Conservation (phyloP, 2,797 vertebrate species). For the Poecilia picta region DNA sequence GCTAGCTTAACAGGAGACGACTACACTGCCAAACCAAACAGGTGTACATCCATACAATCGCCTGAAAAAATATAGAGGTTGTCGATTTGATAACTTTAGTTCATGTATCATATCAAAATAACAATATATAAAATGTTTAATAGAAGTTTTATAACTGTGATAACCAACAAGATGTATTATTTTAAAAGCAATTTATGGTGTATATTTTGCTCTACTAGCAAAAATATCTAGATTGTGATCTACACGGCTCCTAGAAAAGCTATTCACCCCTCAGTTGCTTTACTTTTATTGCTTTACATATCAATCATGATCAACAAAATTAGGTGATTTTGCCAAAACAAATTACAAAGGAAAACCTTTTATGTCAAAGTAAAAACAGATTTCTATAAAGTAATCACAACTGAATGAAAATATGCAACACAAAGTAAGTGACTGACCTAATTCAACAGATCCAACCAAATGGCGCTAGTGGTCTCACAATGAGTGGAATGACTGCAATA, state of each 20-base stretch:
- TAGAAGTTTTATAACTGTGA: not conserved
- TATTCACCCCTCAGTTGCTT: too few species aligned
- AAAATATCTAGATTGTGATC: too few species aligned
- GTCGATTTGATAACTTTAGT: not conserved
- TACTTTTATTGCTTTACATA: too few species aligned
- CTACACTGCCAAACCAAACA: not conserved
- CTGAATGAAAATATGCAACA: not conserved
- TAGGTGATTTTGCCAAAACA: too few species aligned
- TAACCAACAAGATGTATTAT: not conserved
- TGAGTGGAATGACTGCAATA: not conserved
- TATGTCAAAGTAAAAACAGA: not conserved
- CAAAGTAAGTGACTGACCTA: not conserved
- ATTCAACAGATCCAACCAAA: too few species aligned
- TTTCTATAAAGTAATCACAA: not conserved
- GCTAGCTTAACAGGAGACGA: not conserved
- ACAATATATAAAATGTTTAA: not conserved
- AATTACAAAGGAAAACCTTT: not conserved
- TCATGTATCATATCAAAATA: not conserved
- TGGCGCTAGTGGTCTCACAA: too few species aligned
- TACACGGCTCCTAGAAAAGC: too few species aligned
- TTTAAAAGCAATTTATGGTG: not conserved
- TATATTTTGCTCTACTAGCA: not conserved
- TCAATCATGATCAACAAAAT: too few species aligned
- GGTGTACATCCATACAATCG: too few species aligned
- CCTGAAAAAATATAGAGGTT: too few species aligned